Conservation (phyloP, 2,888 invertebrate genomes). For the Eucriotettix oculatus region DNA sequence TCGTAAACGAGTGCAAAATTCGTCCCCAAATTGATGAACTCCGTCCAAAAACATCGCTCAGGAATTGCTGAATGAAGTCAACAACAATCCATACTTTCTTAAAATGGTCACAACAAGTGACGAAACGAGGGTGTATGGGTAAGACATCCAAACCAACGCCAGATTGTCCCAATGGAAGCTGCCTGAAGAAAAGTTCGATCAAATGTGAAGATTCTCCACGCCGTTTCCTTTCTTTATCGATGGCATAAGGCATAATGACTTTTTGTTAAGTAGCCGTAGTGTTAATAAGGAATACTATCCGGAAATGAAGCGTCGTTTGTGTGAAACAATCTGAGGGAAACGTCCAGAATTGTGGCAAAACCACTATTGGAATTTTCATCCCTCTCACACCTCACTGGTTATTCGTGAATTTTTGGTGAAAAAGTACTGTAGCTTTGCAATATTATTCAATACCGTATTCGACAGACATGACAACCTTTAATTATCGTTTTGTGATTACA, state of each 20-base stretch:
- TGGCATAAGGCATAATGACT: not conserved
- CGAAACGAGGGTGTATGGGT: no score
- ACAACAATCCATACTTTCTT: not conserved
- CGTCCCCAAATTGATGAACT: not conserved
- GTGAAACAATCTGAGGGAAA: not conserved
- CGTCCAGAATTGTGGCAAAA: conserved; percentile 1
- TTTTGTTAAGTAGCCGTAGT: not conserved
- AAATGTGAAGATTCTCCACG: conserved; percentile 1
- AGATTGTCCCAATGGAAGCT: not conserved
- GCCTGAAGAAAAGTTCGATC: not conserved
- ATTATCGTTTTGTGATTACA: no score
- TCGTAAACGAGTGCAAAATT: not conserved
- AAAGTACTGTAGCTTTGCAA: not conserved
- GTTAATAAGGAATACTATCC: conserved; percentile 1
- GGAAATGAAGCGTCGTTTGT: not conserved
- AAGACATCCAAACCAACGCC: not conserved
- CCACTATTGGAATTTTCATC: not conserved
- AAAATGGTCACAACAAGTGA: not conserved
- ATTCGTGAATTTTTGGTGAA: not conserved
- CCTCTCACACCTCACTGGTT: not conserved
- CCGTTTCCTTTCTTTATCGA: not conserved
- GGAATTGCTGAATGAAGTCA: not conserved
- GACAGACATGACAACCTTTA: no score
- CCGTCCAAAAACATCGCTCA: not conserved
- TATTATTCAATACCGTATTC: no score